Evolutionary conservation across 2,888 invertebrate genomes (phyloP), one percentile per base, ranked within the genome.

Genomic region (Dichetophora obliterata): DNA sequence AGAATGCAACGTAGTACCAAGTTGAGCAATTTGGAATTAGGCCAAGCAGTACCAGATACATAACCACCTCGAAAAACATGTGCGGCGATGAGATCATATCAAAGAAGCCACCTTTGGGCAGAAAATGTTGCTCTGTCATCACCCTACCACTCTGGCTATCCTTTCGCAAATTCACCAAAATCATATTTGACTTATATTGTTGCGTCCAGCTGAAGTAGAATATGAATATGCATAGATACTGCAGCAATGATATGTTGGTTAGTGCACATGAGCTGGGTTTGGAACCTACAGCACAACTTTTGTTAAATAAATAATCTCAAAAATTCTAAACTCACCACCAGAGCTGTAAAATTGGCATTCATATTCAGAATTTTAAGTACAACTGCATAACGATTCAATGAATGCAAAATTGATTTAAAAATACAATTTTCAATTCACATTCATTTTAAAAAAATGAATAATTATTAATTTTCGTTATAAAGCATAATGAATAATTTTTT

Each of bases 1-100:
- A 97, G 11, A 92, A 81, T 78, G 93, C 92, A 16, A 95, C 91
- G 81, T 92, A 93, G 82, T 93, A 92, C 92, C 92, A 94, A 48
- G 94, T 94, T 0, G 91, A 91, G 82, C 93, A 93, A 1, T 92
- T 91, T 76, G 93, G 92, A 59, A 96, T 90, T 24, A 97, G 89
- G 1, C 93, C 80, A 11, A 92, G 88, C n/a, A 95, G 85, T 5
- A 91, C 89, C 0, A 92, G 85, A 84, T 96, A 96, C 87, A 95
- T 91, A 0, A 93, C 81, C 22, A 95, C 91, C 88, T 96, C 96
- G 77, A 94, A 94, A 82, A 94, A 90, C 87, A 95, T 93, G 83
- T 98, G 95, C 0, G 98, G 97, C 77, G 95, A 94, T 0, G 97
- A 95, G 0, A 98, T 91, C 77, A 91, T 91, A 43, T 95, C 91